Conservation (phyloP, 2,113 vertebrate species). For the Leucosticte australis region DNA sequence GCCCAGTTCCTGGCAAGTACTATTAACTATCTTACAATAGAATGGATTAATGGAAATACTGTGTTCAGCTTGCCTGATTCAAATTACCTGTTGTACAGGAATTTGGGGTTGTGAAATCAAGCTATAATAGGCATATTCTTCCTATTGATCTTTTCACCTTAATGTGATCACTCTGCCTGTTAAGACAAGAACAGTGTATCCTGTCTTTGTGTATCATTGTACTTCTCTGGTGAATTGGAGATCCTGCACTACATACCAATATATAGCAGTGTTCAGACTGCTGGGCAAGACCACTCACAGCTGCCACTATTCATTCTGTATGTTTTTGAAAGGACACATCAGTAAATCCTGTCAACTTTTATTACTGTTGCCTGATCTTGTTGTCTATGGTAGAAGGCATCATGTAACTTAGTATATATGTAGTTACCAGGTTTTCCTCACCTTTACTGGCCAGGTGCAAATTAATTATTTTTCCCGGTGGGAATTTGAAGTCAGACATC, state of each 20-base stretch:
- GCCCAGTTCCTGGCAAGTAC: neutral
- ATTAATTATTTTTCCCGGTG: neutral
- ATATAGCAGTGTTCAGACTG: neutral
- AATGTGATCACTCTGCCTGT: neutral
- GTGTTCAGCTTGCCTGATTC: neutral
- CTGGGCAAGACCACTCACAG: neutral
- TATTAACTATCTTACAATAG: neutral
- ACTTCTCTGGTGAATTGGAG: neutral
- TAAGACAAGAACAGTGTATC: neutral
- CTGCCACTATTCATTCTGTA: neutral
- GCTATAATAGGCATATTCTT: neutral
- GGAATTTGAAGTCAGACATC: neutral
- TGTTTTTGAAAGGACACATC: neutral
- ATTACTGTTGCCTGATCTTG: neutral
- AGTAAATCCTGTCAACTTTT: neutral
- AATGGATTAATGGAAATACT: neutral
- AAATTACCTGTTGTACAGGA: neutral
- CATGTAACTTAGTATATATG: neutral
- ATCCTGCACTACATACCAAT: neutral
- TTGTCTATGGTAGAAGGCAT: neutral
- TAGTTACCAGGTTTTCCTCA: neutral
- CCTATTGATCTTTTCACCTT: neutral
- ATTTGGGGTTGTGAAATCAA: neutral
- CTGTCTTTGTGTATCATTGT: neutral
- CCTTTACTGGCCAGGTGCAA: neutral